Percentiles rank a stretch among this genome's conserved stretches.
Conservation (phyloP, 2,797 vertebrate species). For the Acrossocheilus fasciatus region DNA sequence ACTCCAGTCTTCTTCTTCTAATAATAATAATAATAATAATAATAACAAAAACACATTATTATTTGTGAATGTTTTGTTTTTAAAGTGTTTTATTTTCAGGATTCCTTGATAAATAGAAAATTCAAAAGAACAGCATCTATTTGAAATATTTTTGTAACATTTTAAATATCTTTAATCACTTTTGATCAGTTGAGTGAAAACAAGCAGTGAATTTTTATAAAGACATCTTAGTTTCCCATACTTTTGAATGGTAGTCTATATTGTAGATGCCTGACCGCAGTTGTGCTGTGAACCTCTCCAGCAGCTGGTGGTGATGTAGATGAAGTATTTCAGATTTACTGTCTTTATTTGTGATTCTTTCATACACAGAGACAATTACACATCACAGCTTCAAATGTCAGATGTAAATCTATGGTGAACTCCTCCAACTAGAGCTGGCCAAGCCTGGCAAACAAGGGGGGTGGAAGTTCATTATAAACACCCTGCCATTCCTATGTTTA, state of each 20-base stretch:
- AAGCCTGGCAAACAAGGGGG: slow-evolving; percentile 37
- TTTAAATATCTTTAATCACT: background rate
- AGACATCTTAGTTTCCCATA: background rate
- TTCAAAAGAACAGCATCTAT: background rate
- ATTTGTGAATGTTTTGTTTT: too few species aligned
- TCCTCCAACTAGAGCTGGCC: slow-evolving; percentile 43
- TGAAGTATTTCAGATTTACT: slow-evolving; percentile 28
- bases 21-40: too few species aligned
- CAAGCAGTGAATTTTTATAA: background rate
- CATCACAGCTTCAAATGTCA: slow-evolving; percentile 35
- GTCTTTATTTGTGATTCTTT: too few species aligned
- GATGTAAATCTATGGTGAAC: slow-evolving; percentile 32
- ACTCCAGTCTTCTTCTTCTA: too few species aligned
- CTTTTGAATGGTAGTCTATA: background rate
- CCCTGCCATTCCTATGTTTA: slow-evolving; percentile 17
- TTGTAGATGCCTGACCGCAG: background rate
- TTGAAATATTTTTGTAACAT: background rate
- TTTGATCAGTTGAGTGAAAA: background rate
- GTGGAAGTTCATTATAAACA: slow-evolving; percentile 45
- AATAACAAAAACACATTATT: background rate
- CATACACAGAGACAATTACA: too few species aligned
- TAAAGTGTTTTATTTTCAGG: background rate
- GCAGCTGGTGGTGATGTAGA: slow-evolving; percentile 22
- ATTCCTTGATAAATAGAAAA: background rate
- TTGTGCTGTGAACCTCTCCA: background rate